Evolutionary conservation across 1,140 invertebrate genomes (phyloP), one percentile per base, ranked within the genome.

Genomic region (Ganaspis sp.): DNA sequence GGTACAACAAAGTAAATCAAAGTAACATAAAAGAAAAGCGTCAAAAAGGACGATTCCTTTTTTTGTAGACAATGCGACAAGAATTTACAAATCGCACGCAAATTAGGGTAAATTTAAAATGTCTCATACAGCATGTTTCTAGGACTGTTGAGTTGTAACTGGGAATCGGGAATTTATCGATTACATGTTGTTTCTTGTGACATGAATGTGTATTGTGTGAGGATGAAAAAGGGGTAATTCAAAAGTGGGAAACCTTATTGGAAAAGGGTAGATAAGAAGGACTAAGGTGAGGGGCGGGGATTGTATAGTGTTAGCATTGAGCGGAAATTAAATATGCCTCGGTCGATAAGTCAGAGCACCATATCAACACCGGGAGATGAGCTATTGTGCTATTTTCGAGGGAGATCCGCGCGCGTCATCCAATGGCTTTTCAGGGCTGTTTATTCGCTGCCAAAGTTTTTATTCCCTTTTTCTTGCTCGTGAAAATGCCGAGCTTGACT

Each of bases 261-360:
- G 88, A 90, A 90, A 91, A 90, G 86, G 88, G 89, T 89, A 91
- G 90, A 91, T 91, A 91, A 90, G 88, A 84, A 77, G 82, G 76
- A 80, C 78, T 58, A 29, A 64, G 58, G 58, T 34, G 58, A 12
- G n/a, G 78, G 77, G 75, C 72, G 78, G 72, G 75, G 38, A 78
- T 77, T 78, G 76, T 74, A 75, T 70, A 73, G 78, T 75, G 82
- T 84, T 82, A 84, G 81, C 80, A 85, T 87, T 86, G 84, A 89
- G 87, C 90, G 90, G 90, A 91, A 91, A 91, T 91, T 91, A 91
- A 91, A 91, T 91, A 91, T 90, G 90, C 90, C 89, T 90, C 86
- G 86, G 87, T 89, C 88, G 90, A 91, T 91, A 91, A 91, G 90
- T 91, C 87, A 88, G 86, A 87, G 84, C 81, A 80, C 85, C 87